Base-by-base conservation (phyloP, 2,113 vertebrate species). In the Melanotaenia duboulayi region DNA sequence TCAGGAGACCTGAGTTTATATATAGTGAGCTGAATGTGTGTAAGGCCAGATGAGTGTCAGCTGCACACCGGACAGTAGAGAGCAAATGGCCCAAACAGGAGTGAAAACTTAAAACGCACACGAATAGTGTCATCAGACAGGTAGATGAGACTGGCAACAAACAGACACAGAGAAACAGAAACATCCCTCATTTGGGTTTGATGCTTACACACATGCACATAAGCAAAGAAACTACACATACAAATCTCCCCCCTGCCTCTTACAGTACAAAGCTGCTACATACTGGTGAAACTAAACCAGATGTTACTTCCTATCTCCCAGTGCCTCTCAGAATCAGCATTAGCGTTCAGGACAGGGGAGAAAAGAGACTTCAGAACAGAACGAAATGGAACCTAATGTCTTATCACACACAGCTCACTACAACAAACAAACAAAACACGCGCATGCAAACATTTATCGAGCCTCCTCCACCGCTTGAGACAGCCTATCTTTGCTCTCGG, bases 241-340 rank as follows among this genome's bases (percentile, higher is more conserved):
- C 81, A 89, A 37, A 51, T 60, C 91, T 88, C 93, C 90, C 93
- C 32, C 89, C 91, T 90, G 91, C 89, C 93, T 91, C 94, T 94
- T 93, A 19, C 44, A 6, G 44, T 48, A 91, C 92, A 50, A 94
- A 93, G 95, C 89, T 81, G 87, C 89, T 93, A 92, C 94, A 92
- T 93, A 68, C 93, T 91, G 91, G 80, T 93, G 93, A 96, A 95
- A 92, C 92, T 90, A 95, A 96, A 97, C 95, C 96, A 97, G 96
- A 97, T 97, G 95, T 96, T 95, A 91, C 94, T 92, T 94, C 95
- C 96, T 96, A 97, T 96, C 94, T 92, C 87, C 90, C 92, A 89
- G 84, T 89, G 88, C 91, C 80, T 95, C 78, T 94, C 93, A 92
- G 96, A 95, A 95, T 94, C 93, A 95, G 94, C 94, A 92, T 95